Conservation (phyloP, 2,888 invertebrate genomes). For the Acleris holmiana region DNA sequence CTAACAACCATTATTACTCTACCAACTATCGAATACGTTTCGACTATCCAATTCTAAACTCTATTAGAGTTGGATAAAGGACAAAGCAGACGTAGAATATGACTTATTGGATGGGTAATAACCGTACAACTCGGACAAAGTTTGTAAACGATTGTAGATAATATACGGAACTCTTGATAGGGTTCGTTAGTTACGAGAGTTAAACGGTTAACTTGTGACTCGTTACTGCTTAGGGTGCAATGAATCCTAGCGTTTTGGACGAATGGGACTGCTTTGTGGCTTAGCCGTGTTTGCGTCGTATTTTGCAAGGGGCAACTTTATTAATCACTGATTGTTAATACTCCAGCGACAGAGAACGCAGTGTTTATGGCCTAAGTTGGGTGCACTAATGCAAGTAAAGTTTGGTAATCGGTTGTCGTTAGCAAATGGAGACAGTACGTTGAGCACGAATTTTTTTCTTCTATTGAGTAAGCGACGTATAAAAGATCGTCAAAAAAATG, state of each 20-base stretch:
- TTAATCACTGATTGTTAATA: not conserved
- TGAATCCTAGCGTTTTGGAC: constrained; percentile 16
- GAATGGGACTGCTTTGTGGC: constrained; percentile 21
- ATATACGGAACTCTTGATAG: constrained; percentile 52
- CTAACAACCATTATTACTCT: constrained; percentile 35
- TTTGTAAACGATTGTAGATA: constrained; percentile 65
- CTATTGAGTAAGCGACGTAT: too few relatives aligned
- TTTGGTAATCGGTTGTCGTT: too few relatives aligned
- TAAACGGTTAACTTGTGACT: constrained; percentile 21
- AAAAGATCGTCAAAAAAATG: too few relatives aligned
- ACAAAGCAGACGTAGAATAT: constrained; percentile 51
- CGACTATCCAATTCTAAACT: constrained; percentile 56
- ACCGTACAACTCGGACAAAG: constrained; percentile 53
- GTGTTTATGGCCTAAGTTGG: too few relatives aligned
- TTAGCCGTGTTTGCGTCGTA: constrained; percentile 1
- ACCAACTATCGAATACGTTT: constrained; percentile 15
- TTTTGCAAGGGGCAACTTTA: constrained; percentile 1
- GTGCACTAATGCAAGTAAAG: too few relatives aligned
- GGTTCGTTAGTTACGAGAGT: constrained; percentile 34
- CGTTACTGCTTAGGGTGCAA: constrained; percentile 26
- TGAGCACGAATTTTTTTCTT: too few relatives aligned
- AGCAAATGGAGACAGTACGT: too few relatives aligned
- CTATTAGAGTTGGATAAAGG: constrained; percentile 49
- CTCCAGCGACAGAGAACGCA: not conserved
- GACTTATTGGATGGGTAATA: constrained; percentile 49